Conservation (phyloP, 2,888 invertebrate genomes). For the Agonopterix subpropinquella region DNA sequence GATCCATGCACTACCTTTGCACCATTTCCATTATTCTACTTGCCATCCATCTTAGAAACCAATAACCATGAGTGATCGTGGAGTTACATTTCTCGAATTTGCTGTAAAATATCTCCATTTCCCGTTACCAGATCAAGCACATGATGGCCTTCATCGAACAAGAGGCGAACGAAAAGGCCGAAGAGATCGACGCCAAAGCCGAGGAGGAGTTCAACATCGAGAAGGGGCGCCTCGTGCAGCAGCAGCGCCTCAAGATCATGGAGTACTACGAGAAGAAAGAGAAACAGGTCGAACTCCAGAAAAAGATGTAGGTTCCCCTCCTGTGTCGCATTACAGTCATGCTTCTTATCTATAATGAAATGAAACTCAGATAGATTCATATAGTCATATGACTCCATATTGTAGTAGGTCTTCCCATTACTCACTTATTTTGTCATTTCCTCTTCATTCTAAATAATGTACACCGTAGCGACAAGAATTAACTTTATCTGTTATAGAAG, state of each 20-base stretch:
- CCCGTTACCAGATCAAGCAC: slow-evolving; percentile 92
- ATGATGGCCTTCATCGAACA: slow-evolving; percentile 99
- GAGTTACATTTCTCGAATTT: slow-evolving; percentile 3
- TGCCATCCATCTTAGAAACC: neutral
- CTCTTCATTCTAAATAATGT: too few species aligned
- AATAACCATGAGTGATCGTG: neutral
- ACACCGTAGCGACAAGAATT: too few species aligned
- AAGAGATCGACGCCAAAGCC: slow-evolving; percentile 99
- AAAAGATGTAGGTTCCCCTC: slow-evolving; percentile 89
- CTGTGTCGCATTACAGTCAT: neutral
- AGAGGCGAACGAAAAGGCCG: slow-evolving; percentile 99
- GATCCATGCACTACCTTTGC: slow-evolving; percentile 34
- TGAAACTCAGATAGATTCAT: neutral
- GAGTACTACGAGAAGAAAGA: slow-evolving; percentile 99
- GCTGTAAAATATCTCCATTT: slow-evolving; percentile 8
- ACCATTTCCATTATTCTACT: slow-evolving; percentile 18
- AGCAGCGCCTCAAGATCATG: slow-evolving; percentile 99
- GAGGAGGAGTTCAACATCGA: slow-evolving; percentile 99
- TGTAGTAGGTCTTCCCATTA: neutral
- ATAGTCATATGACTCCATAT: slow-evolving; percentile 6
- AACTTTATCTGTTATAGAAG: too few species aligned
- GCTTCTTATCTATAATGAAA: too few species aligned
- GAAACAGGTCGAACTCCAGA: slow-evolving; percentile 98
- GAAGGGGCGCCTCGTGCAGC: slow-evolving; percentile 98
- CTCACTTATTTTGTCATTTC: too few species aligned